A percentile compares a stretch with the other conserved stretches of the same genome.
Evolutionary conservation across 37 sponge, comb jelly and placozoan genomes (phyloP).

Genomic region (Halichondria panicea): DNA sequence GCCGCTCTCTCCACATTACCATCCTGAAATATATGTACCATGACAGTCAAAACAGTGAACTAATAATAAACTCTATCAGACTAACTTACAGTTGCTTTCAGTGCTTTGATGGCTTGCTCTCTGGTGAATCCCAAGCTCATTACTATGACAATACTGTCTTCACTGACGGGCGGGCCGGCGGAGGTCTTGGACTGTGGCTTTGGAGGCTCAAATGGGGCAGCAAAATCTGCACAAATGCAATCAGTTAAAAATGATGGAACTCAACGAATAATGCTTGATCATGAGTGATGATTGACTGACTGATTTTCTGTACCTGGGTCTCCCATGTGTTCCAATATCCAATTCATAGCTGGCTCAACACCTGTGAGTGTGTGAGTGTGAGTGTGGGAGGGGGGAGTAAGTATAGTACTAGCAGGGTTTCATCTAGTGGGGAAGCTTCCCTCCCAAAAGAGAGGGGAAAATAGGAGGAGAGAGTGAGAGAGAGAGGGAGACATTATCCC

Average conservation of each 20-base stretch:
- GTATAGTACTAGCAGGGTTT: too few relatives aligned
- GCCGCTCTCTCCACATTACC: slow-evolving; percentile 87
- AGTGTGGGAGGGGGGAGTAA: too few relatives aligned
- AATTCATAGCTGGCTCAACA: slow-evolving; percentile 88
- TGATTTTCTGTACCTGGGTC: slow-evolving; percentile 87
- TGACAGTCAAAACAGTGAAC: too few relatives aligned
- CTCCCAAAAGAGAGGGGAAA: too few relatives aligned
- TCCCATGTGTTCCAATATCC: slow-evolving; percentile 90
- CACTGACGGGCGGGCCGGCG: slow-evolving; percentile 24
- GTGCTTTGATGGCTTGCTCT: slow-evolving; percentile 74
- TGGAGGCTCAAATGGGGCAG: slow-evolving; percentile 53
- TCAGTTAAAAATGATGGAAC: neutral
- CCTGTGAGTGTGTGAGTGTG: slow-evolving; percentile 45
- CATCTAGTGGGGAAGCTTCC: too few relatives aligned
- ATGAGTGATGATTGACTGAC: neutral
- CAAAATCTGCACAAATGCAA: slow-evolving; percentile 57
- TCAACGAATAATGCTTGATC: neutral
- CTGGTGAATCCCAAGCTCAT: slow-evolving; percentile 79
- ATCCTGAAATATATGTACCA: slow-evolving; percentile 17
- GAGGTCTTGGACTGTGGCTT: neutral
- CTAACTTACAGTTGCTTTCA: slow-evolving; percentile 62
- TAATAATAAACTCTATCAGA: too few relatives aligned
- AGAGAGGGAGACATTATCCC: too few relatives aligned
- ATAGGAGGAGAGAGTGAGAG: too few relatives aligned
- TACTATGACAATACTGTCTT: slow-evolving; percentile 70